A percentile compares a stretch with the other conserved stretches of the same genome.
Conservation (phyloP, 2,888 invertebrate species). For the Mythimna pallens region DNA sequence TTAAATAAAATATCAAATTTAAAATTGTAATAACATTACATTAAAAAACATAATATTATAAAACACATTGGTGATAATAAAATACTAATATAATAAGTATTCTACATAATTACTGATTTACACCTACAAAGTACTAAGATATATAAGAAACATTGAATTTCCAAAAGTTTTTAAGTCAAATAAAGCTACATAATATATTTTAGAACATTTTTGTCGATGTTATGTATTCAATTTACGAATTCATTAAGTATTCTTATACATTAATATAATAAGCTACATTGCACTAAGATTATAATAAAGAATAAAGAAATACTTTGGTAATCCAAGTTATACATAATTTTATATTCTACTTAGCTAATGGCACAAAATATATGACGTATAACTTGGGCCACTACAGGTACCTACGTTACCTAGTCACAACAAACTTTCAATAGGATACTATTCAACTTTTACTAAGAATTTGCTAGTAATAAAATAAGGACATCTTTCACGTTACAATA, state of each 20-base stretch:
- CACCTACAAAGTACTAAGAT: conserved; percentile 28
- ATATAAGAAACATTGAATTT: conserved; percentile 20
- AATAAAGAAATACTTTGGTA: conserved; percentile 45
- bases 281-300: conserved; percentile 34
- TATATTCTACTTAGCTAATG: conserved; percentile 45
- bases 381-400: conserved; percentile 42
- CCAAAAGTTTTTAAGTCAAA: conserved; percentile 9
- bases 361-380: conserved; percentile 52
- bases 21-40: conserved; percentile 52
- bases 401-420: conserved; percentile 43
- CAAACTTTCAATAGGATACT: conserved; percentile 29
- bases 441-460: neutral
- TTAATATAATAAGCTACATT: conserved; percentile 39
- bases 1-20: conserved; percentile 54
- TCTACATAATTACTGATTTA: conserved; percentile 44
- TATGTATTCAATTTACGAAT: conserved; percentile 29
- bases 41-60: conserved; percentile 46
- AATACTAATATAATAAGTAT: conserved; percentile 33
- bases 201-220: conserved; percentile 56
- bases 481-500: conserved; percentile 5
- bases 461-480: conserved; percentile 22
- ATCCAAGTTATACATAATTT: conserved; percentile 26
- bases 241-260: neutral
- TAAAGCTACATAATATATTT: conserved; percentile 30
- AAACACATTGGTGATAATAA: conserved; percentile 46